Base-by-base conservation (phyloP, 2,113 vertebrate species). In the Aegithalos caudatus region DNA sequence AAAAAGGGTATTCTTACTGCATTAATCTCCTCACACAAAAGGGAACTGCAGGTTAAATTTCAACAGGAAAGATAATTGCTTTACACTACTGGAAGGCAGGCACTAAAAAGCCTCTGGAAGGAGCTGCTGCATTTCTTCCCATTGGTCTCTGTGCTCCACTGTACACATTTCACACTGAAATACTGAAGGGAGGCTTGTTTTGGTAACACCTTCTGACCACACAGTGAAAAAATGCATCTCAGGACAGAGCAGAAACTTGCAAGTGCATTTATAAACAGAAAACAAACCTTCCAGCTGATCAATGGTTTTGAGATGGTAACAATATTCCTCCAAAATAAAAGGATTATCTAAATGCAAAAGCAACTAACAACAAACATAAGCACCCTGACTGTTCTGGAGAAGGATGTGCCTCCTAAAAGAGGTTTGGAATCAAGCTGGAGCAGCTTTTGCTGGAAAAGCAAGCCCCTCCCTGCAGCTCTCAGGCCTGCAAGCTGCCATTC, bases 31-130 rank as follows among this genome's bases (percentile, higher is more conserved):
- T 57, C 66, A 5, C 6, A 33, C 37, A 33, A 60, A 74, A 90
- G 85, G 48, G 90, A 90, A 81, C 45, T 57, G 70, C 87, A 87
- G 74, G 94, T 95, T 95, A 88, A 92, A 94, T 51, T 92, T 91
- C 84, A 91, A 92, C 87, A 79, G 66, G 37, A 31, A 31, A 67
- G 81, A 40, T 86, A 91, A 95, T 67, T 92, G 86, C 79, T 47
- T 57, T 69, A 16, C 37, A 51, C 38, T 45, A 14, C 27, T 47
- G 42, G 45, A 82, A 86, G 35, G 88, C 1, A 42, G 57, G 38
- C 7, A 21, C 18, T 40, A 66, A 64, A 73, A 47, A 57, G 42
- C 47, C 62, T 45, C 16, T 47, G 86, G 69, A 83, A 77, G 14
- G 78, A 85, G 86, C 81, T 72, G 77, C 66, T 51, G 13, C 45